These are phyloP conservation scores for Varroa destructor DNA, from an alignment of 1,140 invertebrate genomes.

Conservation along the genomic window DNA sequence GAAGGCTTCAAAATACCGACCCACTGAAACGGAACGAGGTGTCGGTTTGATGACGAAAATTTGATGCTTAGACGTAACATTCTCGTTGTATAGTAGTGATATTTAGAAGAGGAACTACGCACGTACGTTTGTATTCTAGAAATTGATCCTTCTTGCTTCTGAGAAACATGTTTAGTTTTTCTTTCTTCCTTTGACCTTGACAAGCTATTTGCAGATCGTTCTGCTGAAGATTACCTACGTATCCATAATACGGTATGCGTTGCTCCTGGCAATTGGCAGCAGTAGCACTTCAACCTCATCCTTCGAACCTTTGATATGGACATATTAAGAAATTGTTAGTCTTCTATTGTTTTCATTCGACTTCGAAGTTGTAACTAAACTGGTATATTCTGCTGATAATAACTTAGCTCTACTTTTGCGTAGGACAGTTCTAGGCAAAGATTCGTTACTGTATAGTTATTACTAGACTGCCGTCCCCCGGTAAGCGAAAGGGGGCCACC, in stretches of 20 bases:
- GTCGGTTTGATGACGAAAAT: constrained; percentile 6
- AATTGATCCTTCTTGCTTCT: too few relatives aligned
- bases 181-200: neutral
- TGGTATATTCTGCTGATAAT: too few relatives aligned
- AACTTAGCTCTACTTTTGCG: too few relatives aligned
- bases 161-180: neutral
- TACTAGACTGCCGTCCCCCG: too few relatives aligned
- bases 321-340: neutral
- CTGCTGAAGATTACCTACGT: neutral
- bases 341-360: too few relatives aligned
- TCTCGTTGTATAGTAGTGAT: neutral
- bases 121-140: too few relatives aligned
- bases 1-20: neutral
- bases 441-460: too few relatives aligned
- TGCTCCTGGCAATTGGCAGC: neutral
- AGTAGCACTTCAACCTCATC: constrained; percentile 4
- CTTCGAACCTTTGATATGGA: neutral
- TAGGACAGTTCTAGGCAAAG: too few relatives aligned
- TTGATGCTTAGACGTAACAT: constrained; percentile 11
- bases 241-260: neutral
- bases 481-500: too few relatives aligned
- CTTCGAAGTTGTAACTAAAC: too few relatives aligned
- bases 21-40: neutral
- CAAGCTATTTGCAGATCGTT: neutral
- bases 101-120: neutral